Percentiles rank a stretch among this genome's conserved stretches.
These are phyloP conservation scores for Rhabdomys dilectus DNA, from an alignment of 2,113 vertebrate species.

Conservation along the genomic window DNA sequence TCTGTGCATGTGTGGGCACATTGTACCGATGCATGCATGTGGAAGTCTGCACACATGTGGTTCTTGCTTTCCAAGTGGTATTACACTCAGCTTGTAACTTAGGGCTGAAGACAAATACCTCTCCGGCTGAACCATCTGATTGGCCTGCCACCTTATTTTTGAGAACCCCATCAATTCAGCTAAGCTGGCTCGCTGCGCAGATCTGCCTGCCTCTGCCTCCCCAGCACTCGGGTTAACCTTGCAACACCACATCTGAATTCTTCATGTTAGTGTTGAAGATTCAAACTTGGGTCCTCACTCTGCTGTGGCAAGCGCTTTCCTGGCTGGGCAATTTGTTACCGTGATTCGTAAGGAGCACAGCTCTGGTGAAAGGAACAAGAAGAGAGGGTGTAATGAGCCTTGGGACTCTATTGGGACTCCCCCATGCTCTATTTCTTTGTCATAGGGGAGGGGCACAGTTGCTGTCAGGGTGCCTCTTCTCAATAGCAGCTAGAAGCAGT, in stretches of 20 bases:
- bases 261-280: not conserved
- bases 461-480: fast-evolving
- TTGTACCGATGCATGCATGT: too few relatives aligned
- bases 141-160: too few relatives aligned
- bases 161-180: not conserved
- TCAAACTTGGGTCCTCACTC: too few relatives aligned
- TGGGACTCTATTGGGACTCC: too few relatives aligned
- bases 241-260: not conserved
- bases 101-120: not conserved
- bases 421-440: fast-evolving
- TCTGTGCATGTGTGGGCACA: not conserved
- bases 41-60: not conserved
- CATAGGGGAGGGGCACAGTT: not conserved
- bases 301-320: not conserved
- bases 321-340: not conserved
- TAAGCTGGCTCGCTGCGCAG: not conserved
- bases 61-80: not conserved
- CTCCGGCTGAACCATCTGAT: not conserved
- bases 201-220: not conserved
- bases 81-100: not conserved
- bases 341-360: not conserved
- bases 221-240: not conserved
- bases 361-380: not conserved
- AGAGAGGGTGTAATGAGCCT: not conserved
- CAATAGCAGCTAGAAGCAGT: not conserved